phyloP scores from a whole-genome alignment of 2,888 invertebrate species.

The Netelia fuscicornis region DNA sequence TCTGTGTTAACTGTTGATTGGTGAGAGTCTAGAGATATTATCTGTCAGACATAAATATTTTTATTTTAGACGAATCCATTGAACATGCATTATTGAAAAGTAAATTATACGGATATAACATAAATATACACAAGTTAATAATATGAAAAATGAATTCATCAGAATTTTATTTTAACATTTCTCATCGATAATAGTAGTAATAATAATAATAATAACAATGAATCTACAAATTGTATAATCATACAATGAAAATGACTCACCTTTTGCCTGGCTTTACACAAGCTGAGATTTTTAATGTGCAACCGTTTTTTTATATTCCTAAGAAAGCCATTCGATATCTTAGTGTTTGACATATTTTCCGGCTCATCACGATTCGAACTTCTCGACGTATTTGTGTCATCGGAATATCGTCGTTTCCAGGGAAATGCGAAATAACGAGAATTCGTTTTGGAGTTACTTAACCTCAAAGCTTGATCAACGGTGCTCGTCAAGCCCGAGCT shows the following conservation, averaged over 20 bases:
- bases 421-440: conserved; percentile 71
- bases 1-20: conserved; percentile 27
- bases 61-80: neutral
- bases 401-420: conserved; percentile 69
- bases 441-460: conserved; percentile 68
- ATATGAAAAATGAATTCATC: neutral
- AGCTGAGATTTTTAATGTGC: conserved; percentile 71
- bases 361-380: conserved; percentile 40
- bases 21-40: conserved; percentile 61
- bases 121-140: neutral
- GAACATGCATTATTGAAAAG: neutral
- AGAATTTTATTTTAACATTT: neutral
- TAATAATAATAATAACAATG: neutral
- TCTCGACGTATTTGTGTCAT: conserved; percentile 61
- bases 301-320: conserved; percentile 75
- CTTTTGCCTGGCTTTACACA: conserved; percentile 75
- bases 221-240: conserved; percentile 7
- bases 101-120: neutral
- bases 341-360: conserved; percentile 49
- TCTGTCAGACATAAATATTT: conserved; percentile 41
- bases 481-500: conserved; percentile 66
- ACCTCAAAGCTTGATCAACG: conserved; percentile 65
- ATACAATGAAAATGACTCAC: conserved; percentile 66
- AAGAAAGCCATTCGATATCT: conserved; percentile 72
- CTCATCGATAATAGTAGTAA: neutral